These are phyloP conservation scores for Adelges cooleyi DNA, from an alignment of 1,140 invertebrate species.

Conservation along the genomic window DNA sequence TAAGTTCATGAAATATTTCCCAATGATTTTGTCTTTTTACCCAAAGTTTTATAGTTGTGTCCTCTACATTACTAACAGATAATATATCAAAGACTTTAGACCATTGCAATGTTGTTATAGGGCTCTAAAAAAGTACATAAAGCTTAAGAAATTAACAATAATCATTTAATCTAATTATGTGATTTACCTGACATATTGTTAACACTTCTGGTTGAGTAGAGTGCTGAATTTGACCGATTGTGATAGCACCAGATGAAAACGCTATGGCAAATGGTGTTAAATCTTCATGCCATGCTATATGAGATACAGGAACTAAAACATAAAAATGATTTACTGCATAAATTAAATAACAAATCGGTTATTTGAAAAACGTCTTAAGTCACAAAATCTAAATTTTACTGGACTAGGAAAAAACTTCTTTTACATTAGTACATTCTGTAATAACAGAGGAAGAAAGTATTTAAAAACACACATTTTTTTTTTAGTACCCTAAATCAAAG, in stretches of 20 bases:
- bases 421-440: too few species aligned
- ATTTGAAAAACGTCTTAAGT: too few species aligned
- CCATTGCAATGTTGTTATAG: constrained; percentile 42
- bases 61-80: constrained; percentile 41
- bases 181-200: constrained; percentile 15
- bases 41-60: constrained; percentile 43
- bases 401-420: too few species aligned
- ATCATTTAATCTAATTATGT: not conserved
- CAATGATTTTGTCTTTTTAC: constrained; percentile 37
- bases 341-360: too few species aligned
- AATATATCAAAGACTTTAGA: constrained; percentile 43
- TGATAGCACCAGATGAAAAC: constrained; percentile 46
- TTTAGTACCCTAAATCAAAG: too few species aligned
- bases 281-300: constrained; percentile 46
- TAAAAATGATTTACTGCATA: too few species aligned
- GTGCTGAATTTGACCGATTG: constrained; percentile 38
- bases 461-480: too few species aligned
- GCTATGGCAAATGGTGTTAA: constrained; percentile 45
- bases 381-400: too few species aligned
- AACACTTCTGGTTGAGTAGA: constrained; percentile 3
- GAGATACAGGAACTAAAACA: constrained; percentile 44
- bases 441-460: too few species aligned
- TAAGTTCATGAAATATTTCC: constrained; percentile 38
- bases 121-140: constrained; percentile 34
- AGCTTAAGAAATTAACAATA: not conserved